Evolutionary conservation across 1,140 invertebrate genomes (phyloP), one percentile per base, ranked within the genome.

Genomic region (Macrobrachium nipponense): DNA sequence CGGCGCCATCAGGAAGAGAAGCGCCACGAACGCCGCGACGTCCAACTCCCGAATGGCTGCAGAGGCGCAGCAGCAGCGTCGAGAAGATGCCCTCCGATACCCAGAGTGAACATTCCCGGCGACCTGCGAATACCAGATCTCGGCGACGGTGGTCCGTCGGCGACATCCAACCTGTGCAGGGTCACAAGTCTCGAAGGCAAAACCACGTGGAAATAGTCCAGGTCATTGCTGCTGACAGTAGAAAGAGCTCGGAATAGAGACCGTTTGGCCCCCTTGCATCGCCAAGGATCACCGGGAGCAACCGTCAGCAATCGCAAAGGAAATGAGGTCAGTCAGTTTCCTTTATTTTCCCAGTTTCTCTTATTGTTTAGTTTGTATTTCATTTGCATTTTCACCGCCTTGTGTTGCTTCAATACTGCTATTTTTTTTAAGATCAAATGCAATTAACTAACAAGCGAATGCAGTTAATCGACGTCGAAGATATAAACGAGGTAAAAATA

Each of bases 1-100:
- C 27, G 68, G 66, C 18, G 66, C 84, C 58, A 59, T 64, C 15
- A 72, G 68, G 68, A 80, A 80, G n/a, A 51, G 77, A 60, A 14
- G 20, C 43, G 23, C 20, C 27, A 70, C n/a, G 23, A 3, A 59
- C 1, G 27, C 68, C 6, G 23, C 23, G 5, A 17, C 72, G 5
- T 15, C 43, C 17, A 20, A 43, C 5, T 62, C 76, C 7, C 59
- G 77, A 15, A 20, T n/a, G 77, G 60, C 84, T 43, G 8, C 84
- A 86, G 68, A 80, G 77, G 11, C 78, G 84, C 59, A 80, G 78
- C 68, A 86, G 84, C 66, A 86, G 84, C 59, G 77, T 60, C 14
- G 84, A 86, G 68, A 86, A 80, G n/a, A 59, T 80, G 0, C n/a
- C 61, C 15, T 18, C 58, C 6, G 84, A 86, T 5, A 62, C 12